Base-by-base conservation (phyloP, 2,888 invertebrate species). In the Yponomeuta plumbellus region DNA sequence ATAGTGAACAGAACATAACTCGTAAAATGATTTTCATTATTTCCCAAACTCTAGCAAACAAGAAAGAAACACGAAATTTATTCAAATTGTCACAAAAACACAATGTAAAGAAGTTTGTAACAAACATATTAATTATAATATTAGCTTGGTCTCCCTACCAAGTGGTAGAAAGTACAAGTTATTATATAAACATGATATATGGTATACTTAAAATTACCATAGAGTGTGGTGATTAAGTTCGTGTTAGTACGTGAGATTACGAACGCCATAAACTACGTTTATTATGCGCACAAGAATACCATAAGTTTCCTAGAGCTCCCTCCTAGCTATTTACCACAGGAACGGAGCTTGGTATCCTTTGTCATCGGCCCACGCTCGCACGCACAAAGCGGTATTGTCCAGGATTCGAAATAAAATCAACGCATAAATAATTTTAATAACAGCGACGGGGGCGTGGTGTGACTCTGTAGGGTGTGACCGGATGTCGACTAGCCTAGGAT, bases 391-490 rank as follows among this genome's bases (percentile, higher is more conserved):
- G 69, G 72, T 74, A 80, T 78, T 80, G 76, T 77, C 68, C 70
- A 69, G 70, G 72, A 71, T 72, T 52, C 70, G 67, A 74, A 76
- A 75, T 73, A 73, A 76, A 77, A 76, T 76, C 75, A 76, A 26
- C 17, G 44, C 52, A 66, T 66, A 70, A 69, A 69, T 71, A 73
- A 74, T 75, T 75, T 79, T 80, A 80, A 82, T 82, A 80, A 80
- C 58, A 58, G 70, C 72, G 69, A 69, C 68, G 70, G 62, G 73
- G 73, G 71, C 69, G 70, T 69, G 70, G 73, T 78, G 81, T 82
- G 78, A 76, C 67, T 58, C 56, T 34, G 61, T 66, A 70, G 75
- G 75, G 74, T 75, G 76, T 77, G 73, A 76, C 81, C 84, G 86
- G 86, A 85, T 84, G 83, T 76, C 72, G 67, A 10, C 34, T 3